Base-by-base conservation (phyloP, 2,113 vertebrate genomes). In the Crocuta crocuta region DNA sequence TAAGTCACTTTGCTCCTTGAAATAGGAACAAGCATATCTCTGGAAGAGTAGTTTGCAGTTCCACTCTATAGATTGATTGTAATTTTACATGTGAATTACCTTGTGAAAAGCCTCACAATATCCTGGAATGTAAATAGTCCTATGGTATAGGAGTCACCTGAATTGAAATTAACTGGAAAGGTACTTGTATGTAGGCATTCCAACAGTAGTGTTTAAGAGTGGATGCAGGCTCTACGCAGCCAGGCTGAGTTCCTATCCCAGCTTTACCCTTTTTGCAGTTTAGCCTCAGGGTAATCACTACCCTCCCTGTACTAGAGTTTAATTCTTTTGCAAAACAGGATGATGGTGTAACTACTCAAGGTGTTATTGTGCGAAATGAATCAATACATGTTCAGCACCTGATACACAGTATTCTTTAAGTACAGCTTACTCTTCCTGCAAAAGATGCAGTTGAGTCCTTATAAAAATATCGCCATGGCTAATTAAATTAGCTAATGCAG, bases 1-100 rank as follows among this genome's bases (percentile, higher is more conserved):
- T 23, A 26, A 50, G 43, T 48, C 33, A 76, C 92, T 97, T 94
- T 7, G 19, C 80, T 90, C 35, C 79, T 86, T 92, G 66, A 96
- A 95, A 78, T n/a, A 24, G 1, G 43, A 94, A 16, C 39, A 84
- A 96, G 71, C 28, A 19, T 35, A 33, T 73, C 81, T 94, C 76
- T 55, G 58, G 79, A 71, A 92, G 55, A 33, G 45, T 21, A 6
- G 39, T 73, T 48, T 65, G 39, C n/a, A 74, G 71, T 33, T 90
- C 80, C 8, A 7, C 19, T 4, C 8, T 33, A 4, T 24, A 39
- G 10, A 39, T 7, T 84, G 0, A 39, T 11, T 90, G 1, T n/a
- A 48, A 48, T 53, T 93, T 94, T n/a, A 83, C 15, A 58, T 78
- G 63, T 61, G 63, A 45, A 48, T 21, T 33, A 12, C 45, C 53